Base-by-base conservation (phyloP, 37 sponge, comb jelly and placozoan species). In the Geodia barretti region DNA sequence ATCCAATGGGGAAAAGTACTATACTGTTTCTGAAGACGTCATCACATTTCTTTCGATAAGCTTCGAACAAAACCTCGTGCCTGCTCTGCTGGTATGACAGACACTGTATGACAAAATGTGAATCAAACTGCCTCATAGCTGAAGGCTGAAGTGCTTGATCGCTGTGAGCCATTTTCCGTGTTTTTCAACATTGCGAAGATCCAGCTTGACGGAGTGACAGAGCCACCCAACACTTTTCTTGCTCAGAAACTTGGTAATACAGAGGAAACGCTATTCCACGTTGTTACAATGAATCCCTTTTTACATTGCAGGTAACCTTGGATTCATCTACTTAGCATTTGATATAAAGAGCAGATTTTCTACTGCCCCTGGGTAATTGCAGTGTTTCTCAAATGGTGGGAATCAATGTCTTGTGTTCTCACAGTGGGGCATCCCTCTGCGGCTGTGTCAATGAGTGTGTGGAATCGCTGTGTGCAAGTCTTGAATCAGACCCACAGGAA, bases 21-120 rank as follows among this genome's bases (percentile, higher is more conserved):
- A 32, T 1, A 23, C n/a, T 38, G 21, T 34, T 24, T 24, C 21
- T 37, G 74, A 79, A 41, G 71, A 61, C 5, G 62, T 43, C 29
- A 2, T 35, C 4, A 59, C 61, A 2, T 86, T 86, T 67, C 41
- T 86, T 19, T 74, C 64, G 30, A 36, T 14, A 24, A 72, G 25
- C 20, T 79, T 79, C 34, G 86, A 86, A 58, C 74, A 86, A 41
- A 47, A 59, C 4, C 39, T 74, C 20, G 34, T 86, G 59, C 79
- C 86, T 43, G 80, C 80, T 20, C 23, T 79, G 38, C 54, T 86
- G 79, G 86, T 86, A 66, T 58, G 68, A 17, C 33, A 26, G 7
- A 31, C 4, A 2, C 33, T 62, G 3, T 47, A 14, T 47, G 54
- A 17, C 11, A 17, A 14, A 17, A 14, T 47, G 54, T 47, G 54